Evolutionary conservation across 2,797 vertebrate genomes (phyloP).

Genomic region (Channa striata): DNA sequence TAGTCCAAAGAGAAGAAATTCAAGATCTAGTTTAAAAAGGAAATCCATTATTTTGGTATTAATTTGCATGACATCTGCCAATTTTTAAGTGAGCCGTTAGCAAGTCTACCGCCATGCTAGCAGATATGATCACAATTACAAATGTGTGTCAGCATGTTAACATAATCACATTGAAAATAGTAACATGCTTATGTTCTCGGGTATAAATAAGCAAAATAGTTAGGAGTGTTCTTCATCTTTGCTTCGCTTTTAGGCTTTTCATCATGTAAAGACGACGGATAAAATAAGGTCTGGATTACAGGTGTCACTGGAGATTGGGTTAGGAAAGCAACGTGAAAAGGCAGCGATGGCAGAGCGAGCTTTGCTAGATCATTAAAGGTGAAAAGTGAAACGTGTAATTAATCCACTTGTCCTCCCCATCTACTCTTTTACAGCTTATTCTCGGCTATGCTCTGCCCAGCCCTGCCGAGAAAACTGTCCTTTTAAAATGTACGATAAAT

Average conservation of each 20-base stretch:
- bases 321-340: background rate
- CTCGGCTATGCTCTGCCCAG: too few relatives aligned
- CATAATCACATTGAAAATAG: background rate
- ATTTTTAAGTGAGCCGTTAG: background rate
- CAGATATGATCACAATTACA: background rate
- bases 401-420: too few relatives aligned
- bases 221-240: background rate
- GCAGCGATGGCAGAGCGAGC: background rate
- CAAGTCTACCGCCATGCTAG: background rate
- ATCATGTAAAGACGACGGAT: background rate
- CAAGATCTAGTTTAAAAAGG: conserved; percentile 28
- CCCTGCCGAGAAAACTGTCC: too few relatives aligned
- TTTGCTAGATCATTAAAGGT: background rate
- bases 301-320: background rate
- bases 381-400: too few relatives aligned
- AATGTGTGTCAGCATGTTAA: background rate
- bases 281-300: background rate
- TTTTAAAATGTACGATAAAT: too few relatives aligned
- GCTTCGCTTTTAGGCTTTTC: background rate
- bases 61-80: conserved; percentile 39
- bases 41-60: conserved; percentile 19
- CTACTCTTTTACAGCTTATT: too few relatives aligned
- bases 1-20: conserved; percentile 33
- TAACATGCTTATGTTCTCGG: background rate
- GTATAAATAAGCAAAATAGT: background rate